Conservation (phyloP, 2,113 vertebrate genomes). For the Lophius piscatorius region DNA sequence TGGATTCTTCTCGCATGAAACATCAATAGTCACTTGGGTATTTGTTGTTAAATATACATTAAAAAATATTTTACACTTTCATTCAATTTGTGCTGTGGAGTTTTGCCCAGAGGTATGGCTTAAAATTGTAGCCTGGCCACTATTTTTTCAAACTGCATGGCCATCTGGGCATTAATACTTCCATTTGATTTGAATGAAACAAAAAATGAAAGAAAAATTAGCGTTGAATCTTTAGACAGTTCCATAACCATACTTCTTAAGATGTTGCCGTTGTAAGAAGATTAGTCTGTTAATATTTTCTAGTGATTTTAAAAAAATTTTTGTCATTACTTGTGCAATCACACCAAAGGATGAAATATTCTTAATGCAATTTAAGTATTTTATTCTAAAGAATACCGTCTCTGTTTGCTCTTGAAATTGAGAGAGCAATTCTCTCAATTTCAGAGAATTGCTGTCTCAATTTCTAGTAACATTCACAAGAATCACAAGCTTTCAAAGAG, state of each 20-base stretch:
- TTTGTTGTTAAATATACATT: slow-evolving; percentile 99
- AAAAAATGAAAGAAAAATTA: slow-evolving; percentile 71
- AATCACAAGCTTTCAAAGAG: slow-evolving; percentile 1
- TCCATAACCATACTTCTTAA: slow-evolving; percentile 41
- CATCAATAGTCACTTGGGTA: slow-evolving; percentile 94
- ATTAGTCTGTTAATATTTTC: slow-evolving; percentile 30
- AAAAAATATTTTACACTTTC: slow-evolving; percentile 99
- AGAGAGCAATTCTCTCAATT: too few species aligned
- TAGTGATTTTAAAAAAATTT: slow-evolving; percentile 31
- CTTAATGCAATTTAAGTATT: slow-evolving; percentile 6
- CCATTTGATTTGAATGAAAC: slow-evolving; percentile 76
- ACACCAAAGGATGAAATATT: slow-evolving; percentile 11
- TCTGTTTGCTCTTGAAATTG: slow-evolving; percentile 6
- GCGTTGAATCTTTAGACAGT: slow-evolving; percentile 74
- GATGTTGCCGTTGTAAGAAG: slow-evolving; percentile 49
- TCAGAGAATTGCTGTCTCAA: too few species aligned
- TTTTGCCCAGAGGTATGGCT: slow-evolving; percentile 95
- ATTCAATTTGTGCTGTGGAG: slow-evolving; percentile 89
- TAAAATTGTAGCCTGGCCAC: slow-evolving; percentile 87
- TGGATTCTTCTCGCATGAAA: slow-evolving; percentile 87
- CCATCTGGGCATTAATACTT: slow-evolving; percentile 73
- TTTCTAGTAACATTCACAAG: slow-evolving; percentile 13
- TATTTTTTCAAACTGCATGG: slow-evolving; percentile 83
- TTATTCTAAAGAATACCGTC: too few species aligned
- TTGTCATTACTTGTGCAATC: neutral